These are phyloP conservation scores for Alsophila aescularia DNA, from an alignment of 2,888 invertebrate species.

Conservation along the genomic window DNA sequence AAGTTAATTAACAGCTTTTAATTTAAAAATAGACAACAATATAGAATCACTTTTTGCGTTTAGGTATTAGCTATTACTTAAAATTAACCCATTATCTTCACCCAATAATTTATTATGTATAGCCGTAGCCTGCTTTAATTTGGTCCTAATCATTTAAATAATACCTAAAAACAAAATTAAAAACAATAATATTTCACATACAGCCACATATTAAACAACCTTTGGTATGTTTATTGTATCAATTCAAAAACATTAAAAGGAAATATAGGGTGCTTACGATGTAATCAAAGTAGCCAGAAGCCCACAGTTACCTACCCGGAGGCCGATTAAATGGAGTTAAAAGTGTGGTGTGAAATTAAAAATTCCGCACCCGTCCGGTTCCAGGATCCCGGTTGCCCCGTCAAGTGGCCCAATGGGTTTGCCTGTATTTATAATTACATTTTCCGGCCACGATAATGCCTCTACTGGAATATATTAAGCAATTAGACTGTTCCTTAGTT, in stretches of 20 bases:
- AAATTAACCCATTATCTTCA: too few species aligned
- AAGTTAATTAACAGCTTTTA: too few species aligned
- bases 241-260: conserved; percentile 12
- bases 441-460: conserved; percentile 49
- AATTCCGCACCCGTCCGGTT: conserved; percentile 54
- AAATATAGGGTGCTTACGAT: conserved; percentile 16
- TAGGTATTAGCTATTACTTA: too few species aligned
- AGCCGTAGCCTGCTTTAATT: background rate
- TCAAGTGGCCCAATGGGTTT: conserved; percentile 68
- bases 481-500: conserved; percentile 24
- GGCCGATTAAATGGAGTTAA: background rate
- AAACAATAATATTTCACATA: background rate
- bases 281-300: conserved; percentile 27
- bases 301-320: background rate
- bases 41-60: too few species aligned
- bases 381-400: conserved; percentile 31
- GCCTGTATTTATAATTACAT: conserved; percentile 64
- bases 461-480: conserved; percentile 60
- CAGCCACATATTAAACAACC: conserved; percentile 1
- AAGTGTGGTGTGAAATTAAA: conserved; percentile 57
- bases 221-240: conserved; percentile 11
- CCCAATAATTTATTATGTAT: too few species aligned
- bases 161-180: background rate
- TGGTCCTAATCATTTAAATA: background rate
- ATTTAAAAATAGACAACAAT: too few species aligned